A percentile compares a stretch with the other conserved stretches of the same genome.
Evolutionary conservation across 2,888 invertebrate species (phyloP).

Genomic region (Oligia fasciuncula): DNA sequence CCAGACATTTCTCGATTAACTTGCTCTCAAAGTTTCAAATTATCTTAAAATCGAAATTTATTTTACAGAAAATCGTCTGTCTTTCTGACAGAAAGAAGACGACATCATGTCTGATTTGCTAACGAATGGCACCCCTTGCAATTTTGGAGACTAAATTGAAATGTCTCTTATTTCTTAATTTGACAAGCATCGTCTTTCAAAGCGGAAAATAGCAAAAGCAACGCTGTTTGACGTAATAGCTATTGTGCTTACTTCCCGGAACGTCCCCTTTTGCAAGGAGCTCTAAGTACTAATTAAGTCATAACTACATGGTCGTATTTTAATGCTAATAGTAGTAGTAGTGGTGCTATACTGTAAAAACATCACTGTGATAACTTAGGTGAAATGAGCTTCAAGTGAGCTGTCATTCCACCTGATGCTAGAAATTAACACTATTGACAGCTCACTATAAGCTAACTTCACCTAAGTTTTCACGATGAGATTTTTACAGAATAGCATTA

Average conservation of each 20-base stretch:
- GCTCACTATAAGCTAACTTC: too few relatives aligned
- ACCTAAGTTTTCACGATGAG: too few relatives aligned
- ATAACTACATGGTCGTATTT: neutral
- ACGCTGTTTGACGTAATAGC: neutral
- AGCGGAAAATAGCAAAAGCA: neutral
- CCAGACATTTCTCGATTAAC: too few relatives aligned
- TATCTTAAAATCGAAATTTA: neutral
- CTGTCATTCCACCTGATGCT: neutral
- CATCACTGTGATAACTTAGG: too few relatives aligned
- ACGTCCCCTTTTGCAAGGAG: neutral
- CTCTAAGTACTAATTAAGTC: neutral
- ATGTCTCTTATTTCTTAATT: neutral
- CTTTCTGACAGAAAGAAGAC: too few relatives aligned
- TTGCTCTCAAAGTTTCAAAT: neutral
- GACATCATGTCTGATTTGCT: neutral
- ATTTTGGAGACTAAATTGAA: neutral
- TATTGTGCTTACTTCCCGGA: neutral
- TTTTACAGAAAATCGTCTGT: neutral
- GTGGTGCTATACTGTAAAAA: too few relatives aligned
- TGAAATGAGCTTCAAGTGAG: too few relatives aligned
- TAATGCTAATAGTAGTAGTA: too few relatives aligned
- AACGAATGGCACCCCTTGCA: neutral
- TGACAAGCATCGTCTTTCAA: slow-evolving; percentile 6
- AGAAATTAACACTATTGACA: too few relatives aligned
- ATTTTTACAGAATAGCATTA: too few relatives aligned